A percentile compares a stretch with the other conserved stretches of the same genome.
phyloP scores from a whole-genome alignment of 1,140 invertebrate genomes.

The Orius insidiosus region DNA sequence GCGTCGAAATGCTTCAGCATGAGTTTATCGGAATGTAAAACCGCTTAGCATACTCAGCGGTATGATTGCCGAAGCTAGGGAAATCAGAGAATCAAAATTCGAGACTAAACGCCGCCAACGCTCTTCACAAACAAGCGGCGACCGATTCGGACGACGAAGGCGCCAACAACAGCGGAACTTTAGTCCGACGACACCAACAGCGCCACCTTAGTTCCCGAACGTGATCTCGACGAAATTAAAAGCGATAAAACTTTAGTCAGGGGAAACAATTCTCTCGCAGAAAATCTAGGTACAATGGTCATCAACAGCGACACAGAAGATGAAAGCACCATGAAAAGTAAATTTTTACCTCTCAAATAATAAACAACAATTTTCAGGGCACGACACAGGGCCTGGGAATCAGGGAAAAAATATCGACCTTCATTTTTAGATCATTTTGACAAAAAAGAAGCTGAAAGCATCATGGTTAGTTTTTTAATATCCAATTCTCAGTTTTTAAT shows the following conservation, averaged over 20 bases:
- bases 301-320: conserved; percentile 76
- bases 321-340: conserved; percentile 82
- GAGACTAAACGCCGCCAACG: conserved; percentile 20
- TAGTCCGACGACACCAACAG: conserved; percentile 28
- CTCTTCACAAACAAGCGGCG: conserved; percentile 24
- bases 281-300: conserved; percentile 82
- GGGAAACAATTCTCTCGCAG: conserved; percentile 30
- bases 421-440: conserved; percentile 90
- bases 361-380: conserved; percentile 35
- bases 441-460: conserved; percentile 63
- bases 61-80: conserved; percentile 86
- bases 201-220: conserved; percentile 30
- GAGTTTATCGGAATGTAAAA: conserved; percentile 86
- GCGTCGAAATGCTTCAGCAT: conserved; percentile 80
- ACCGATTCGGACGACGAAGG: conserved; percentile 31
- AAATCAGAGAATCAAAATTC: conserved; percentile 60
- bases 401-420: conserved; percentile 68
- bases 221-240: conserved; percentile 18
- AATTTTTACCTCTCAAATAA: conserved; percentile 3
- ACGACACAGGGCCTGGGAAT: conserved; percentile 62
- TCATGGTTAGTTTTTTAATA: conserved; percentile 24
- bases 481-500: too few species aligned
- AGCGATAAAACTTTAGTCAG: conserved; percentile 27
- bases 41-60: conserved; percentile 62
- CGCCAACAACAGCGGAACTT: conserved; percentile 34